Evolutionary conservation across 2,113 vertebrate genomes (phyloP).

Genomic region (Sorex fumeus): DNA sequence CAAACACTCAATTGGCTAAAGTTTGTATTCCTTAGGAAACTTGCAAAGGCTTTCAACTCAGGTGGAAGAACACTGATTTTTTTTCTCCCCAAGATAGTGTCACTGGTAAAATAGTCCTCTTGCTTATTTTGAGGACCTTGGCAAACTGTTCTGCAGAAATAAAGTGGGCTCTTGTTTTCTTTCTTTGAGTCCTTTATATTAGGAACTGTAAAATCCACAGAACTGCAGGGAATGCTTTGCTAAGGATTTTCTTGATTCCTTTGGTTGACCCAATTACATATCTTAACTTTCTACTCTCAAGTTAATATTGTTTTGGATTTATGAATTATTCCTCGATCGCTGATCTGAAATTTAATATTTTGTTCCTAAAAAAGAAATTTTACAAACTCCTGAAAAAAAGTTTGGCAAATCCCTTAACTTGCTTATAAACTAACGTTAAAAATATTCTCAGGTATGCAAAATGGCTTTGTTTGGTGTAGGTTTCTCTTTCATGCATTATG

Average conservation of each 20-base stretch:
- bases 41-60: constrained; percentile 80
- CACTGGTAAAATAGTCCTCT: constrained; percentile 69
- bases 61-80: constrained; percentile 68
- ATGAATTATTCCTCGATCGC: constrained; percentile 62
- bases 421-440: neutral
- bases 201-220: constrained; percentile 21
- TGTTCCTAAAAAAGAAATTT: neutral
- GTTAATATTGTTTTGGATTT: constrained; percentile 64
- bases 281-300: constrained; percentile 35
- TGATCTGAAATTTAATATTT: neutral
- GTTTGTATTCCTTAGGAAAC: constrained; percentile 79
- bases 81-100: constrained; percentile 80
- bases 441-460: neutral
- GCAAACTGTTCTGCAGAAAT: constrained; percentile 77
- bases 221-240: constrained; percentile 68
- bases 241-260: constrained; percentile 56
- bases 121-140: constrained; percentile 67
- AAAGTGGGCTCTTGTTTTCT: constrained; percentile 69
- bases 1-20: constrained; percentile 84
- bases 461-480: neutral
- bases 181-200: constrained; percentile 45
- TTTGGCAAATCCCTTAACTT: neutral
- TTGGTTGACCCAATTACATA: neutral
- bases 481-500: neutral
- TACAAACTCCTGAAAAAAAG: neutral